These are phyloP conservation scores for Timandra comae DNA, from an alignment of 2,888 invertebrate genomes.

Conservation along the genomic window DNA sequence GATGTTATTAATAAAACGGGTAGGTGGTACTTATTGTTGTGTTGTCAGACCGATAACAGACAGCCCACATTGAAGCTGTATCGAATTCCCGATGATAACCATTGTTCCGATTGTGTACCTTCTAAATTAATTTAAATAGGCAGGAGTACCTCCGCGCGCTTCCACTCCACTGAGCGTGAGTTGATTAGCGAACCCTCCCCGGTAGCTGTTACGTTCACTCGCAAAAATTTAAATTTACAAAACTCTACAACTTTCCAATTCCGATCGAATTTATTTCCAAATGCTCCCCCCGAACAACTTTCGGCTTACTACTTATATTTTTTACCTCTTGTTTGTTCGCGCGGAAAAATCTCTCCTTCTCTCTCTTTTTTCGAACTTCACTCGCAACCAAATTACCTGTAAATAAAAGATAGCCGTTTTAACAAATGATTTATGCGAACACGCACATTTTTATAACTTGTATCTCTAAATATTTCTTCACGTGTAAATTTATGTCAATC, in stretches of 20 bases:
- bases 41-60: conserved; percentile 11
- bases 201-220: conserved; percentile 55
- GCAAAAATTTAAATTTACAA: conserved; percentile 64
- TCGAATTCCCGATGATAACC: conserved; percentile 28
- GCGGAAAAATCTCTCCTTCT: conserved; percentile 21
- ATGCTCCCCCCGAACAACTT: conserved; percentile 33
- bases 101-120: conserved; percentile 22
- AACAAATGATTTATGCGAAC: conserved; percentile 14
- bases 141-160: conserved; percentile 54
- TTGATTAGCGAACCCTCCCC: conserved; percentile 61
- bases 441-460: conserved; percentile 17
- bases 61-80: conserved; percentile 28
- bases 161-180: conserved; percentile 53
- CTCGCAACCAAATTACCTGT: conserved; percentile 35
- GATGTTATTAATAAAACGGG: no score
- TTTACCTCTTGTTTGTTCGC: conserved; percentile 25
- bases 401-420: conserved; percentile 29
- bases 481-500: conserved; percentile 11
- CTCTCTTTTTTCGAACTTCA: conserved; percentile 9
- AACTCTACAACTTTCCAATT: conserved; percentile 38
- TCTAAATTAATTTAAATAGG: conserved; percentile 64
- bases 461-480: conserved; percentile 16
- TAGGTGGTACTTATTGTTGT: conserved; percentile 1
- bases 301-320: conserved; percentile 28
- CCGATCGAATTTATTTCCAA: conserved; percentile 34